Conservation (phyloP, 1,140 invertebrate genomes). For the Melitaea cinxia region DNA sequence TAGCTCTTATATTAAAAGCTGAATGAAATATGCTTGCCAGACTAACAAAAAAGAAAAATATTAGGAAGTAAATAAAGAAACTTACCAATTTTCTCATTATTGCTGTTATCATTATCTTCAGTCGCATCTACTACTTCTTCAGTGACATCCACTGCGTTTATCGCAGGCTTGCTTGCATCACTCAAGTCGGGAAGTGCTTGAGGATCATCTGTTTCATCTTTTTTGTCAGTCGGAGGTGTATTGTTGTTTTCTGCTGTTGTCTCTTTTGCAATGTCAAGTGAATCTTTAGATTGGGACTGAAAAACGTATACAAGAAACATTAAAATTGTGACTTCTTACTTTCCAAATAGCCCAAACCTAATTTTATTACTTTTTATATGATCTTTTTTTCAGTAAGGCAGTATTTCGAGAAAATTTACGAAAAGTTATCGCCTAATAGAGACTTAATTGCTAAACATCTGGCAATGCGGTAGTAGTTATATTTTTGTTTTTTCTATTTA, state of each 20-base stretch:
- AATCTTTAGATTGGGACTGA: background rate
- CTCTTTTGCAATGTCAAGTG: background rate
- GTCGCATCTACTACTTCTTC: conserved; percentile 10
- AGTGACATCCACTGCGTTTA: background rate
- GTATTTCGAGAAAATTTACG: no score
- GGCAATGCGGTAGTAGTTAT: no score
- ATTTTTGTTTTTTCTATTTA: no score
- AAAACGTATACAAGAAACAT: background rate
- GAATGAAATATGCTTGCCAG: no score
- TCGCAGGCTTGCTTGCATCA: background rate
- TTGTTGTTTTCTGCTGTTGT: background rate
- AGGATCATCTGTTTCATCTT: background rate
- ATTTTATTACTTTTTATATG: no score
- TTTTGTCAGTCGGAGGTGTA: background rate
- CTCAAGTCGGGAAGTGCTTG: background rate
- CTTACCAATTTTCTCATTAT: conserved; percentile 26
- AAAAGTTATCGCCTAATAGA: no score
- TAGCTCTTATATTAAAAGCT: no score
- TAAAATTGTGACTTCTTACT: no score
- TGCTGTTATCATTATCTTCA: conserved; percentile 21
- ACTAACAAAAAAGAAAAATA: no score
- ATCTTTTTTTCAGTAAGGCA: no score
- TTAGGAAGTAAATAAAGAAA: background rate
- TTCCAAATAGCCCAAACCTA: no score
- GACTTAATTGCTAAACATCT: no score